phyloP scores from a whole-genome alignment of 2,888 invertebrate genomes.

The Tolmerus cingulatus region DNA sequence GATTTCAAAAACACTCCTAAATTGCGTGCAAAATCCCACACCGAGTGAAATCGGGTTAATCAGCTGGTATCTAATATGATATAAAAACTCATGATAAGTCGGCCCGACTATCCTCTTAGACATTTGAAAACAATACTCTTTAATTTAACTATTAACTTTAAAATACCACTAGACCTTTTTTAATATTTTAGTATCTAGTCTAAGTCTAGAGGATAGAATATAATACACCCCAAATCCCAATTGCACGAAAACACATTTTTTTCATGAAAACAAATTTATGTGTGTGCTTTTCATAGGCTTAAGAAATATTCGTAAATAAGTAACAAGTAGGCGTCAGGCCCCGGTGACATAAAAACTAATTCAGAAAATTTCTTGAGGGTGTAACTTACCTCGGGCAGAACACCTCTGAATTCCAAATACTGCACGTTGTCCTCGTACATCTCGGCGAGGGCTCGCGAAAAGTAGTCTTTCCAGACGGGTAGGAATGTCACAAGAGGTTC shows the following conservation, averaged over 20 bases:
- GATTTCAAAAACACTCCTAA: too few species aligned
- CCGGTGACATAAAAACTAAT: not conserved
- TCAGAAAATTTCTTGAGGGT: constrained; percentile 40
- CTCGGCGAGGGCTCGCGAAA: constrained; percentile 70
- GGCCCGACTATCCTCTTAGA: too few species aligned
- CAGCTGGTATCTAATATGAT: too few species aligned
- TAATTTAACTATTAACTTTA: too few species aligned
- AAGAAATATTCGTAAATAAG: not conserved
- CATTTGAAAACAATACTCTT: too few species aligned
- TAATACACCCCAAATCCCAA: not conserved
- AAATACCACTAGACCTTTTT: too few species aligned
- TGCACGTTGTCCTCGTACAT: constrained; percentile 73
- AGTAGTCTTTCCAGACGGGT: constrained; percentile 73
- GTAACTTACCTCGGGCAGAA: constrained; percentile 64
- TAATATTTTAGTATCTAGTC: too few species aligned
- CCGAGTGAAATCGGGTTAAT: too few species aligned
- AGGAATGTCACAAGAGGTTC: constrained; percentile 68
- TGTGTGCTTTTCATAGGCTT: not conserved
- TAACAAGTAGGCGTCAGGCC: not conserved
- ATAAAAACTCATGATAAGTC: too few species aligned
- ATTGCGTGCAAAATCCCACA: too few species aligned
- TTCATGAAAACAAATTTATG: not conserved
- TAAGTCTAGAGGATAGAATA: not conserved
- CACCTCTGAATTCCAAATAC: constrained; percentile 75
- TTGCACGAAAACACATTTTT: not conserved